Percentiles rank a stretch among this genome's conserved stretches.
These are phyloP conservation scores for Chondrilla cf. caribensis DNA, from an alignment of 37 sponge, comb jelly and placozoan species.

Conservation along the genomic window DNA sequence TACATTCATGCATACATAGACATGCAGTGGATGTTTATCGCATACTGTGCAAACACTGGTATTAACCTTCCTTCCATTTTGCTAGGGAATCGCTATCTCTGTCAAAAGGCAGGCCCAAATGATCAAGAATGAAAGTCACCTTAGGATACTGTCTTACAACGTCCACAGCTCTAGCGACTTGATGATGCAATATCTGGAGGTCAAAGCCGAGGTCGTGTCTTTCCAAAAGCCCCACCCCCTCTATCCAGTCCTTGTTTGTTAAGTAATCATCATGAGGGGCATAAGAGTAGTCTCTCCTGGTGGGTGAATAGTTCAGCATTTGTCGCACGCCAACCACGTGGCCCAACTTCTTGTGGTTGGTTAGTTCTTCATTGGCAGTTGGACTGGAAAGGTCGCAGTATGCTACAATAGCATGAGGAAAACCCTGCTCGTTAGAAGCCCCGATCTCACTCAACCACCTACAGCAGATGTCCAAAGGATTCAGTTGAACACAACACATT, in stretches of 20 bases:
- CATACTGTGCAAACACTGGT: too few relatives aligned
- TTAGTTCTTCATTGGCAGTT: slow-evolving; percentile 48
- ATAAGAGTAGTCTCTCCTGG: background rate
- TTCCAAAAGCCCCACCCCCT: slow-evolving; percentile 62
- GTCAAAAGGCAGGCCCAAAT: slow-evolving; percentile 76
- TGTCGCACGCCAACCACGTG: slow-evolving; percentile 81
- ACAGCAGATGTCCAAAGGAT: too few relatives aligned
- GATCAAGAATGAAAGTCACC: slow-evolving; percentile 78
- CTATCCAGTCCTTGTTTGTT: slow-evolving; percentile 67
- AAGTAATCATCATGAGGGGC: slow-evolving; percentile 64
- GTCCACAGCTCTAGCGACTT: slow-evolving; percentile 54
- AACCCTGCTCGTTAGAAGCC: slow-evolving; percentile 25
- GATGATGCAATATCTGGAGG: slow-evolving; percentile 59
- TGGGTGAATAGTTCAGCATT: slow-evolving; percentile 58
- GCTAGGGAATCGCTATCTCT: slow-evolving; percentile 61
- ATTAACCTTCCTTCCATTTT: slow-evolving; percentile 78
- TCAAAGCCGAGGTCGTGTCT: slow-evolving; percentile 83
- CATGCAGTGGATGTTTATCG: too few relatives aligned
- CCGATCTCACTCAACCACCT: background rate
- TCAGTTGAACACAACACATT: too few relatives aligned
- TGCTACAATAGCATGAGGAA: slow-evolving; percentile 65
- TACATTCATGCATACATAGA: too few relatives aligned
- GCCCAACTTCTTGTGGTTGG: slow-evolving; percentile 49
- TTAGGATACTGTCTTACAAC: slow-evolving; percentile 58
- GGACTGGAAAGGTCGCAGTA: slow-evolving; percentile 43